These are phyloP conservation scores for Smutsia gigantea DNA, from an alignment of 2,797 vertebrate genomes.

Conservation along the genomic window DNA sequence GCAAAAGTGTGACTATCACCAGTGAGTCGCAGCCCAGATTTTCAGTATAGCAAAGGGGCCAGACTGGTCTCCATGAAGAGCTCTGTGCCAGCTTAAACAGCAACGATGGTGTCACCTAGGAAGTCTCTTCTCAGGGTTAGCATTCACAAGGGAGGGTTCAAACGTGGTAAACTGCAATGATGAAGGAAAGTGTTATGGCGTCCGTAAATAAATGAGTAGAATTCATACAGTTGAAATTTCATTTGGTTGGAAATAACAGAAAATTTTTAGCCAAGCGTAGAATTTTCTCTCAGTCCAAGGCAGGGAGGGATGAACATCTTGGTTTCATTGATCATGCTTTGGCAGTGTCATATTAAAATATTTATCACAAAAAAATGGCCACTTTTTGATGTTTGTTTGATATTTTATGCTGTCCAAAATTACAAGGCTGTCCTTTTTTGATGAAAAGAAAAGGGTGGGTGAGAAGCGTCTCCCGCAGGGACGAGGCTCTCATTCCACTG, in stretches of 20 bases:
- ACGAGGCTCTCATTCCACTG: background rate
- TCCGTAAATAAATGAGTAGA: slow-evolving; percentile 4
- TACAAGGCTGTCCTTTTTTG: background rate
- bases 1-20: slow-evolving; percentile 76
- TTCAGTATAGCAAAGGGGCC: background rate
- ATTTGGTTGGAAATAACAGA: slow-evolving; percentile 22
- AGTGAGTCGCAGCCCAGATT: background rate
- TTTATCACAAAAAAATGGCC: background rate
- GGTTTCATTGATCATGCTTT: background rate
- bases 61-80: background rate
- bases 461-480: background rate
- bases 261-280: background rate
- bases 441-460: background rate
- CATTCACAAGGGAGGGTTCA: background rate
- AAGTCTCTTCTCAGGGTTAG: background rate
- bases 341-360: background rate
- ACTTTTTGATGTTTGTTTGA: background rate
- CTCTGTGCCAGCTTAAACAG: slow-evolving; percentile 8
- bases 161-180: background rate
- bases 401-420: background rate
- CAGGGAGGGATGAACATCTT: background rate
- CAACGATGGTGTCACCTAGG: background rate
- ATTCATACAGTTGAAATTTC: background rate
- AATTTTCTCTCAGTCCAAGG: slow-evolving; percentile 26
- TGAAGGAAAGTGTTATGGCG: background rate